Evolutionary conservation across 2,888 invertebrate genomes (phyloP).

Genomic region (Ennomos erosarius): DNA sequence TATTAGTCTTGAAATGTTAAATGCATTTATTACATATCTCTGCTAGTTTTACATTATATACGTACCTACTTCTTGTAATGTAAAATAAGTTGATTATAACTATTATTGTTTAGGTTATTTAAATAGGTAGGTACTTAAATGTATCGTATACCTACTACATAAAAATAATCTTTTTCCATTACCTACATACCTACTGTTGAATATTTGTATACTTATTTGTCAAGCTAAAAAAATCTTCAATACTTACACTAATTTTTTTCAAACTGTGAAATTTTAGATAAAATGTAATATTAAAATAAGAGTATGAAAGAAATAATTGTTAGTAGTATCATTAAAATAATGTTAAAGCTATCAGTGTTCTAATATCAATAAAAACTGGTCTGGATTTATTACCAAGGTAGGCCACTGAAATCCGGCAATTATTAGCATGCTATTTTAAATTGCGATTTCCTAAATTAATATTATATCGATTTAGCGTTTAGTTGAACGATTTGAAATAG

Average conservation of each 20-base stretch:
- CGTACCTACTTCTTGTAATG: conserved; percentile 31
- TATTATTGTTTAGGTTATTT: too few species aligned
- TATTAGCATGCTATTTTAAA: too few species aligned
- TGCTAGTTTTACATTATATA: conserved; percentile 55
- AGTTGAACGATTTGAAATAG: too few species aligned
- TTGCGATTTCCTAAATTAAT: too few species aligned
- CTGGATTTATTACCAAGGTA: neutral
- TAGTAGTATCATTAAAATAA: conserved; percentile 42
- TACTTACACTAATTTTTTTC: conserved; percentile 9
- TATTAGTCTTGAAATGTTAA: conserved; percentile 42
- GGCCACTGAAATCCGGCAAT: neutral
- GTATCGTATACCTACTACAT: neutral
- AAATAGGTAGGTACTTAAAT: neutral
- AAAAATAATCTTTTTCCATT: neutral
- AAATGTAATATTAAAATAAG: neutral
- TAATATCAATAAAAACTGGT: conserved; percentile 31
- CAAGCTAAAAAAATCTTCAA: too few species aligned
- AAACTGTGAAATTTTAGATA: conserved; percentile 16
- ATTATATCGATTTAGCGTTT: too few species aligned
- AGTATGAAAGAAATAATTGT: neutral
- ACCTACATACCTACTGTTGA: conserved; percentile 13
- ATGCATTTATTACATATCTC: conserved; percentile 64
- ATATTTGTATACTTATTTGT: conserved; percentile 1
- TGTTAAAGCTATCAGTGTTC: conserved; percentile 39
- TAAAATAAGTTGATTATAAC: conserved; percentile 13